Evolutionary conservation across 1,140 invertebrate genomes (phyloP), one percentile per base, ranked within the genome.

Genomic region (Plectrocnemia conspersa): DNA sequence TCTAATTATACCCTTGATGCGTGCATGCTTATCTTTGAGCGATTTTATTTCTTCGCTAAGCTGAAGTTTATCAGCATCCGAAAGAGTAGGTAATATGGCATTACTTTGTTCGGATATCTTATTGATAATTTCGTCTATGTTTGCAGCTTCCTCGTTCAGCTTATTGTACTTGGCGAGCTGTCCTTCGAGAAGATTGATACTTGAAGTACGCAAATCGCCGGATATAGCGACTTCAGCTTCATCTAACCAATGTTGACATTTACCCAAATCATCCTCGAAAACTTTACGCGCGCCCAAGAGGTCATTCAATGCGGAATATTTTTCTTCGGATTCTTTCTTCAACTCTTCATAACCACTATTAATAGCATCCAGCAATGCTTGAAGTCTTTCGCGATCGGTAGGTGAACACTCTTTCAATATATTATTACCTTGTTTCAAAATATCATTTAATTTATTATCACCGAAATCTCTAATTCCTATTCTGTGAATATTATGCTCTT

Each of bases 161-260:
- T 86, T 85, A 58, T 88, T 82, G 64, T 91, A 93, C 74, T 92
- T 91, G 0, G 80, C 77, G 29, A 92, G 66, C 65, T 93, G 89
- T 72, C 93, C 90, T 68, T 91, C 85, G 22, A 94, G 69, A 0
- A 91, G 77, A 58, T 89, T 86, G 9, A 91, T 72, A 64, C 80
- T 90, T 1, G 86, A 81, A 16, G 85, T 82, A 41, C 86, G 77
- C 2, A 93, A 68, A 63, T 93, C 90, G 24, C 85, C 80, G 10
- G 86, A 85, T 0, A 88, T 82, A 10, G 88, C 83, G 5, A 89
- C 86, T 74, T 93, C 90, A 38, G 88, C 88, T 76, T 93, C 85
- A 45, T 89, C 87, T 15, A 93, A 73, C 90, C 90, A 93, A 58
- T 88, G 82, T 58, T 87, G 80, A 65, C 86, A 88, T 60, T 85